phyloP scores from a whole-genome alignment of 2,888 invertebrate species.

The Mythimna impura region DNA sequence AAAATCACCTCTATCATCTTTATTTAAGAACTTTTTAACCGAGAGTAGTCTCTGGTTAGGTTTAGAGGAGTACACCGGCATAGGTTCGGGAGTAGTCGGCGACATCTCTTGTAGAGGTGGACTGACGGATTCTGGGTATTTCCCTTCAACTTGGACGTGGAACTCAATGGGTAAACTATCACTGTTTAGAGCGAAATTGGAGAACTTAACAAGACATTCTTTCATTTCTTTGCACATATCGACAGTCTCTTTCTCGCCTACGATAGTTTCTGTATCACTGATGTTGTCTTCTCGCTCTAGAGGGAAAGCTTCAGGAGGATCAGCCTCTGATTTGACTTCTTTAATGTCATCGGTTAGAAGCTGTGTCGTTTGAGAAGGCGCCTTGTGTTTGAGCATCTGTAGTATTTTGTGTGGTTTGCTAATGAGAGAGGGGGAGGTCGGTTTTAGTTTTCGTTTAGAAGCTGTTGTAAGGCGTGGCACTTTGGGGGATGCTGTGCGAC shows the following conservation, averaged over 20 bases:
- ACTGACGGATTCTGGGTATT: constrained; percentile 84
- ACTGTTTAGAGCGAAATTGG: constrained; percentile 79
- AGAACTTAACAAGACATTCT: constrained; percentile 84
- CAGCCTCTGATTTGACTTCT: constrained; percentile 72
- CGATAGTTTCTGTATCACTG: constrained; percentile 79
- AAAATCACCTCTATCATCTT: constrained; percentile 72
- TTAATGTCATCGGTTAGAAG: constrained; percentile 68
- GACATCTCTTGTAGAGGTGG: constrained; percentile 87
- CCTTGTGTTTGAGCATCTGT: constrained; percentile 82
- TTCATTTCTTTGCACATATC: constrained; percentile 80
- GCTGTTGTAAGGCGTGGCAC: constrained; percentile 75
- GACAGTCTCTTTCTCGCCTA: constrained; percentile 68
- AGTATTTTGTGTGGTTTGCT: constrained; percentile 80
- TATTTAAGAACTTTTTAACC: constrained; percentile 78
- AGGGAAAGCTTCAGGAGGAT: constrained; percentile 83
- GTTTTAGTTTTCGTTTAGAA: constrained; percentile 80
- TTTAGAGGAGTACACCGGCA: constrained; percentile 80
- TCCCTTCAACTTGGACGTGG: constrained; percentile 61
- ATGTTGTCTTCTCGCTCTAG: constrained; percentile 79
- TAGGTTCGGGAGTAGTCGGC: constrained; percentile 79
- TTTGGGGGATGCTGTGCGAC: constrained; percentile 76
- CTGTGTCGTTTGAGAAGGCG: constrained; percentile 70
- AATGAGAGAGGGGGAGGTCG: constrained; percentile 69
- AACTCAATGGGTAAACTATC: constrained; percentile 68
- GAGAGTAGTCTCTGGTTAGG: constrained; percentile 78